These are phyloP conservation scores for Muscidifurax raptorellus DNA, from an alignment of 1,140 invertebrate species.

Conservation along the genomic window DNA sequence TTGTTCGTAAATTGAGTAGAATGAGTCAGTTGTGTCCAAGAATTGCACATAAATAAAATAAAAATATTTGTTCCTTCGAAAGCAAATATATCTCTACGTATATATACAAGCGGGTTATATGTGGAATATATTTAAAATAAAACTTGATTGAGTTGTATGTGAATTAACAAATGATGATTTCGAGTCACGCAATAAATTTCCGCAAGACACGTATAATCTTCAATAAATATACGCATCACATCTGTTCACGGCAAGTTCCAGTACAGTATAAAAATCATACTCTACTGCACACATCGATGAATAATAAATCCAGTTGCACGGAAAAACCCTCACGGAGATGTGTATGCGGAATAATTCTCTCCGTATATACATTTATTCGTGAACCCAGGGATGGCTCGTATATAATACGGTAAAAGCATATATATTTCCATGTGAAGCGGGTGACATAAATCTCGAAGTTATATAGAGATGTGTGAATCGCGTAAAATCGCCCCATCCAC, in stretches of 20 bases:
- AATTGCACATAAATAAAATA: no score
- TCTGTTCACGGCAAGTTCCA: neutral
- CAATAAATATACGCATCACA: neutral
- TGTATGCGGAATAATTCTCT: neutral
- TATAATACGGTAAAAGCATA: neutral
- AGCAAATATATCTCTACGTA: no score
- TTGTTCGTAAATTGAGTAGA: no score
- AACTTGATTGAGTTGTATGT: no score
- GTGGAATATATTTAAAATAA: no score
- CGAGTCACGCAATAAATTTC: no score
- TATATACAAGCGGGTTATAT: no score
- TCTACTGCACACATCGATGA: neutral
- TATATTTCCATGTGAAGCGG: neutral
- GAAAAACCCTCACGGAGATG: neutral
- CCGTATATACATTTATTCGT: neutral
- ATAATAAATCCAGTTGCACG: neutral
- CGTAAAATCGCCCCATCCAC: neutral
- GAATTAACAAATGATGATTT: no score
- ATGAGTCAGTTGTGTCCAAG: no score
- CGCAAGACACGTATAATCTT: neutral
- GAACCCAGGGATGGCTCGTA: no score
- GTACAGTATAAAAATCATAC: neutral
- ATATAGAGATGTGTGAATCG: neutral
- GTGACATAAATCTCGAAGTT: neutral
- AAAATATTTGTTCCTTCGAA: no score